Evolutionary conservation across 2,888 invertebrate genomes (phyloP).

Genomic region (Leptogaster cylindrica): DNA sequence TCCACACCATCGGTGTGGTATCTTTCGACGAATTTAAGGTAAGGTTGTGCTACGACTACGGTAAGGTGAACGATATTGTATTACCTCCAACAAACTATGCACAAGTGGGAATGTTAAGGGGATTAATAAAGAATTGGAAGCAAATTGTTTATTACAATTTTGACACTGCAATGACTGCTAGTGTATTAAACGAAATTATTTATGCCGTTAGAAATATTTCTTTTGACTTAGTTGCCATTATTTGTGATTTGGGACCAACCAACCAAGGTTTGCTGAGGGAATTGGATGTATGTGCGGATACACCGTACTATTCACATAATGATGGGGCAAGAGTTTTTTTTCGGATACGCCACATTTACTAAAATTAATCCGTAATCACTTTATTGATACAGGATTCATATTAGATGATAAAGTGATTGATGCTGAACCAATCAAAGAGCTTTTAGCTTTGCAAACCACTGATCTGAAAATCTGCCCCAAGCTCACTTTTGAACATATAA

Average conservation of each 20-base stretch:
- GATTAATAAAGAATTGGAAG: conserved; percentile 43
- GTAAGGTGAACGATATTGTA: conserved; percentile 5
- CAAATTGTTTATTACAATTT: conserved; percentile 46
- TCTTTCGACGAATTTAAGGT: conserved; percentile 46
- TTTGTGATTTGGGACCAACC: conserved; percentile 30
- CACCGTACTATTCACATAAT: neutral
- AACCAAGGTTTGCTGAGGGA: conserved; percentile 16
- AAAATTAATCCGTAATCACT: conserved; percentile 48
- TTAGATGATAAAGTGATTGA: conserved; percentile 35
- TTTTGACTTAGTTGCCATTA: conserved; percentile 35
- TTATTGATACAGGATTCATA: conserved; percentile 44
- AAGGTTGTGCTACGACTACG: conserved; percentile 32
- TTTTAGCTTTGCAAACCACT: neutral
- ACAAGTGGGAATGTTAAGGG: conserved; percentile 43
- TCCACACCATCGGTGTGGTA: conserved; percentile 9
- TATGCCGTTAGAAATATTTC: conserved; percentile 12
- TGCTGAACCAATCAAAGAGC: conserved; percentile 21
- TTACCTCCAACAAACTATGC: conserved; percentile 33
- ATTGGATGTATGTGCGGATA: conserved; percentile 53
- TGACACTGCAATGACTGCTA: conserved; percentile 33
- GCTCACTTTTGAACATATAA: neutral
- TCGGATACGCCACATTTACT: conserved; percentile 45
- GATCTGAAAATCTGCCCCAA: conserved; percentile 13
- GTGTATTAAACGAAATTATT: conserved; percentile 18
- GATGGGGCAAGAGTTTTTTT: too few relatives aligned